These are phyloP conservation scores for Theretra japonica DNA, from an alignment of 2,888 invertebrate genomes.

Conservation along the genomic window DNA sequence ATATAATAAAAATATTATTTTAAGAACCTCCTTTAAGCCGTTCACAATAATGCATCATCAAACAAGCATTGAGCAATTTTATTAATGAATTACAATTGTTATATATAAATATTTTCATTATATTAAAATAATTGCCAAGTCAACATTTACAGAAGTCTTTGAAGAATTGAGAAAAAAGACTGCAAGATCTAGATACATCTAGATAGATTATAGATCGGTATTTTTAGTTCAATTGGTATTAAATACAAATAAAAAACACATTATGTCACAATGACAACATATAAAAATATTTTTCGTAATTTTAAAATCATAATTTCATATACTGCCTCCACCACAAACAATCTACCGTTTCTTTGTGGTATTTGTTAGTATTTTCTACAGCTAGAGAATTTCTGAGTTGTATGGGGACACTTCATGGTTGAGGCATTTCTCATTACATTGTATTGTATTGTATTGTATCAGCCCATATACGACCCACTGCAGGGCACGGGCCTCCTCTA, in stretches of 20 bases:
- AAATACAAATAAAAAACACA: neutral
- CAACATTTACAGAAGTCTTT: neutral
- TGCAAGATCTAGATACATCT: too few species aligned
- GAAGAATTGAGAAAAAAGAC: neutral
- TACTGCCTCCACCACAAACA: neutral
- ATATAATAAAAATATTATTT: slow-evolving; percentile 15
- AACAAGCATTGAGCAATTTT: slow-evolving; percentile 67
- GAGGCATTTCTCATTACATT: too few species aligned
- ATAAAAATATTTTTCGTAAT: too few species aligned
- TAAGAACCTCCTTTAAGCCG: slow-evolving; percentile 34
- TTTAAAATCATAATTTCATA: too few species aligned
- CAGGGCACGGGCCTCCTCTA: too few species aligned
- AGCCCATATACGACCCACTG: too few species aligned
- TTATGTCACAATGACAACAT: too few species aligned
- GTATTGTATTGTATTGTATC: too few species aligned
- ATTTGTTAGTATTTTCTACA: too few species aligned
- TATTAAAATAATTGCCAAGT: neutral
- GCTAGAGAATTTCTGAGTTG: too few species aligned
- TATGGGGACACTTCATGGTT: too few species aligned
- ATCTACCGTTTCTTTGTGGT: neutral
- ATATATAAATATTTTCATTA: slow-evolving; percentile 25
- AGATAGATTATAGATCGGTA: too few species aligned
- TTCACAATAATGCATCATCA: slow-evolving; percentile 48
- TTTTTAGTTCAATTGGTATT: neutral
- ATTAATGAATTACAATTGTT: slow-evolving; percentile 42